Base-by-base conservation (phyloP, 1,140 invertebrate genomes). In the Aphis craccivora region DNA sequence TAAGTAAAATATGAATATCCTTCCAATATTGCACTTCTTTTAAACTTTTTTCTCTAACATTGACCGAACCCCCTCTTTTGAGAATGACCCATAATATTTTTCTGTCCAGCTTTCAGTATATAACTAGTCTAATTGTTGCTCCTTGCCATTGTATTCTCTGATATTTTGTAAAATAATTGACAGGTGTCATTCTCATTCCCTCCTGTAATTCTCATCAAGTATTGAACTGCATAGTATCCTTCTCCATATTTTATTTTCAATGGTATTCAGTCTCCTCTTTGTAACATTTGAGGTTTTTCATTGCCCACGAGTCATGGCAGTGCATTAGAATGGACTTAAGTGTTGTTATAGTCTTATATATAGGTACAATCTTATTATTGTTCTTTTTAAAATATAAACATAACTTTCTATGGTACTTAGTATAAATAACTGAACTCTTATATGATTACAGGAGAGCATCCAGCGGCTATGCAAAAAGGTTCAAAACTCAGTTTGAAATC, bases 381-480 rank as follows among this genome's bases (percentile, higher is more conserved):
- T n/a, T 18, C 14, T 76, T n/a, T 76, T 76, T 76, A 76, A n/a
- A 76, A 76, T 76, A 35, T n/a, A 6, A 14, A n/a, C 23, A 1
- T 3, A n/a, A 76, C 2, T 5, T n/a, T 76, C 11, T 76, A 18
- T 76, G 18, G 4, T 35, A 18, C 30, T 20, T n/a, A 67, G 4
- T 18, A 18, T 35, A 30, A 76, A 76, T 76, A 76, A 76, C 30
- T 76, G 18, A 4, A 67, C 11, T n/a, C n/a, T 76, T 89, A 0
- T 93, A 86, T 83, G 95, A 94, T 96, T 95, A 60, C 96, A 98
- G 97, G 97, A 94, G 97, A 98, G 95, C 97, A 98, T 95, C 97
- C 97, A 95, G 97, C 97, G 90, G 97, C 97, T 40, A 98, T 98
- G 97, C 97, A 98, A 95, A 97, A 98, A 94, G 97, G 97, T 22